Base-by-base conservation (phyloP, 2,888 invertebrate genomes). In the Agapostemon virescens region DNA sequence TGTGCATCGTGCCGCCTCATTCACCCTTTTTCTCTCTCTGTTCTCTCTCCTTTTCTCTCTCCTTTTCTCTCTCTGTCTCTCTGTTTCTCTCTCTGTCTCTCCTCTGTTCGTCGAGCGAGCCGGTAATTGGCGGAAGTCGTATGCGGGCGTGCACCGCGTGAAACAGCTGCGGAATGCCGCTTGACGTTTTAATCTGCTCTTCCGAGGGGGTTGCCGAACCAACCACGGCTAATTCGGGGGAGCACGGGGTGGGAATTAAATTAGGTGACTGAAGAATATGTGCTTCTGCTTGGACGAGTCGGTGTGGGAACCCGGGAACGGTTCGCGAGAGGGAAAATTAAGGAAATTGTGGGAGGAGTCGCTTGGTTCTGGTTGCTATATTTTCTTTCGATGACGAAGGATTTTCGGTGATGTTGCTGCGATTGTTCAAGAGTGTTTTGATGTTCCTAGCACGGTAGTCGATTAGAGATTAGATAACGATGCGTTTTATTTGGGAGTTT, bases 91-190 rank as follows among this genome's bases (percentile, higher is more conserved):
- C 58, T 38, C 45, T 7, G 15, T 30, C 69, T 45, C 64, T 30
- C 40, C 49, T 36, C 33, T 66, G n/a, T 26, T 83, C 23, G n/a
- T 9, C 49, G 23, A 30, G 26, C 20, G 17, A 55, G 67, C 42
- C 13, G 40, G 36, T 76, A 85, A 85, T 79, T 84, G 76, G 61
- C 86, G 63, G 71, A 72, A 84, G 69, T 84, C 64, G 52, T 64
- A 63, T 79, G 72, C 74, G 63, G 66, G 64, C 64, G 70, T 64
- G 71, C 45, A 45, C 20, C 64, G 74, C 68, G 36, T 52, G 55
- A 69, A 68, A 66, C 67, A 30, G 20, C 52, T 55, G 23, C 70
- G 67, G 75, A 75, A 72, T 69, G 74, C 68, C 81, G 63, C 42
- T 58, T 55, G 71, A 69, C 69, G 69, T 55, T 71, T 81, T 75